Evolutionary conservation across 2,797 vertebrate genomes (phyloP).

Genomic region (Thamnophis elegans): DNA sequence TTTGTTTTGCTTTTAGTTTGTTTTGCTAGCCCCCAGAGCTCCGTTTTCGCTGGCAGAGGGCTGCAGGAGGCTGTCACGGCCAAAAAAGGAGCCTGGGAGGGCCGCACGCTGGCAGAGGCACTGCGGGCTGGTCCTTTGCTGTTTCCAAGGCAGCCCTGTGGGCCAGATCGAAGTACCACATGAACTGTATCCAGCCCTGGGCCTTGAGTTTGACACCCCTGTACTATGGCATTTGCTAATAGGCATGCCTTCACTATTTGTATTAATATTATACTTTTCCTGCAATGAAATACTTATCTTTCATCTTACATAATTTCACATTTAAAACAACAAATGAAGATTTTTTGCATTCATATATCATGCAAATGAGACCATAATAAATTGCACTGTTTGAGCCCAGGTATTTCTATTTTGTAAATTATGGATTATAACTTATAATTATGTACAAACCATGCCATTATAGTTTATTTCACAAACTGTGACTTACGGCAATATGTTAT

Average conservation of each 20-base stretch:
- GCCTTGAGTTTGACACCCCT: too few relatives aligned
- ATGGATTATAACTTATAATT: background rate
- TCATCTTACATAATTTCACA: background rate
- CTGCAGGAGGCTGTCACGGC: too few relatives aligned
- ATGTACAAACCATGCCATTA: background rate
- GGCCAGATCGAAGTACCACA: too few relatives aligned
- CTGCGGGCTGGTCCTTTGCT: too few relatives aligned
- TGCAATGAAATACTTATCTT: background rate
- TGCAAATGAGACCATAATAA: background rate
- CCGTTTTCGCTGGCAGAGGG: too few relatives aligned
- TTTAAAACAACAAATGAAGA: background rate
- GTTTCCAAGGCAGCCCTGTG: too few relatives aligned
- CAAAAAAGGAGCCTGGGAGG: too few relatives aligned
- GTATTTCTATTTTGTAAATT: background rate
- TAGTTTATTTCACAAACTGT: background rate
- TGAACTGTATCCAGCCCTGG: too few relatives aligned
- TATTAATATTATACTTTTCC: background rate
- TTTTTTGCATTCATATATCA: background rate
- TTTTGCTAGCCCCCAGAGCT: too few relatives aligned
- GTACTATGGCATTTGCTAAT: background rate
- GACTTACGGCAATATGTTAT: background rate
- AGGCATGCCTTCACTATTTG: background rate
- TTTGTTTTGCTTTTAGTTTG: too few relatives aligned
- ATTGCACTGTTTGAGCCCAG: background rate
- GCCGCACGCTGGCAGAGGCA: too few relatives aligned